These are phyloP conservation scores for Diploptera punctata DNA, from an alignment of 2,888 invertebrate species.

Conservation along the genomic window DNA sequence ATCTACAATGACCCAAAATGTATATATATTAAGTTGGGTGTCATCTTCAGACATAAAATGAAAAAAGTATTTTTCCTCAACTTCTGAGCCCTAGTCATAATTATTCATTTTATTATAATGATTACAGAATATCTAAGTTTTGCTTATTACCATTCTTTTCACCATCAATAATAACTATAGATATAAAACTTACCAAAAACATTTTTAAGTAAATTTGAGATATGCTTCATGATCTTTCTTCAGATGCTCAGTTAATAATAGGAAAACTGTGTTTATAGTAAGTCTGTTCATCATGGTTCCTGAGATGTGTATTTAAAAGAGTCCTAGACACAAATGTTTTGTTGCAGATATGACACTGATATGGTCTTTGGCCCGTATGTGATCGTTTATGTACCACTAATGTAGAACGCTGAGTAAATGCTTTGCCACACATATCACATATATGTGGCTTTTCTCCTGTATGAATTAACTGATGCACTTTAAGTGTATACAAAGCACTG, in stretches of 20 bases:
- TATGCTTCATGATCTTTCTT: too few relatives aligned
- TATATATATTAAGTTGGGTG: too few relatives aligned
- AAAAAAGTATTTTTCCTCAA: too few relatives aligned
- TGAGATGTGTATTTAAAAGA: slow-evolving; percentile 50
- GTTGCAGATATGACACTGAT: slow-evolving; percentile 34
- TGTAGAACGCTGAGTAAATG: slow-evolving; percentile 51
- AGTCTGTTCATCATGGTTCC: slow-evolving; percentile 44
- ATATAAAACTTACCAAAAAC: too few relatives aligned
- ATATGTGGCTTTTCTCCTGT: slow-evolving; percentile 45
- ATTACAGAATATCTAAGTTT: too few relatives aligned
- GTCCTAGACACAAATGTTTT: slow-evolving; percentile 49
- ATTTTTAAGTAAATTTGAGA: too few relatives aligned
- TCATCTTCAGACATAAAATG: too few relatives aligned
- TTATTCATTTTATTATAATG: too few relatives aligned
- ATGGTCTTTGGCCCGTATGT: slow-evolving; percentile 35
- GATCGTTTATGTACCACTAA: slow-evolving; percentile 39
- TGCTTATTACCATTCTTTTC: too few relatives aligned
- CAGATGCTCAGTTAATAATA: slow-evolving; percentile 11
- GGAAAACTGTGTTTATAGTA: slow-evolving; percentile 31
- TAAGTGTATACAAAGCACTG: slow-evolving; percentile 45
- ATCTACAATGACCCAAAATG: too few relatives aligned
- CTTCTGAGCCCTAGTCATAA: too few relatives aligned
- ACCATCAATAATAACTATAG: too few relatives aligned
- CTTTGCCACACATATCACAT: slow-evolving; percentile 50
- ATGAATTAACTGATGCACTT: slow-evolving; percentile 48